Conservation (phyloP, 2,888 invertebrate species). For the Tetropium fuscum region DNA sequence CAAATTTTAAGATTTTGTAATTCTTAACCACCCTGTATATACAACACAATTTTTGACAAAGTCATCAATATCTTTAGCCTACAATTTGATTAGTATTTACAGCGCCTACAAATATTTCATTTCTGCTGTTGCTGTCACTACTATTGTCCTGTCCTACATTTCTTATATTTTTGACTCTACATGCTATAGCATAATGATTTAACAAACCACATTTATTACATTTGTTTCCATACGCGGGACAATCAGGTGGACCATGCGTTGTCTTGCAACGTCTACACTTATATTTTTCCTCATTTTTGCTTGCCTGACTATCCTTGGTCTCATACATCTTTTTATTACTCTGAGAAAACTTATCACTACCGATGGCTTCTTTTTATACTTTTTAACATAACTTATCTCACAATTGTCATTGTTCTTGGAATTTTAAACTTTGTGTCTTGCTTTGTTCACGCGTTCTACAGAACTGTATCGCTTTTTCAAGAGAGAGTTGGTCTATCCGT, state of each 20-base stretch:
- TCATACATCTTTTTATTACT: not conserved
- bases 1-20: too few species aligned
- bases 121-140: too few species aligned
- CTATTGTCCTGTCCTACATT: too few species aligned
- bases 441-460: constrained; percentile 47
- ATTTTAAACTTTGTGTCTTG: constrained; percentile 27
- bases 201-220: constrained; percentile 38
- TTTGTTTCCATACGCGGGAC: constrained; percentile 43
- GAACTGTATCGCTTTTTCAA: constrained; percentile 40
- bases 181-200: constrained; percentile 41
- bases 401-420: constrained; percentile 2
- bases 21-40: too few species aligned
- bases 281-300: constrained; percentile 30
- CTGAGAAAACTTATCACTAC: not conserved
- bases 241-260: constrained; percentile 37
- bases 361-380: not conserved
- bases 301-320: not conserved
- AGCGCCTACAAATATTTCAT: too few species aligned
- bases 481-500: constrained; percentile 40
- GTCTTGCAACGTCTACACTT: constrained; percentile 34
- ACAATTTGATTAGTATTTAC: too few species aligned
- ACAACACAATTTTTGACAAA: too few species aligned
- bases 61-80: too few species aligned
- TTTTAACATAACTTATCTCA: constrained; percentile 20
- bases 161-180: constrained; percentile 30